Percentiles rank a stretch among this genome's conserved stretches.
Conservation (phyloP, 2,797 vertebrate species). For the Sebastes hubbsi region DNA sequence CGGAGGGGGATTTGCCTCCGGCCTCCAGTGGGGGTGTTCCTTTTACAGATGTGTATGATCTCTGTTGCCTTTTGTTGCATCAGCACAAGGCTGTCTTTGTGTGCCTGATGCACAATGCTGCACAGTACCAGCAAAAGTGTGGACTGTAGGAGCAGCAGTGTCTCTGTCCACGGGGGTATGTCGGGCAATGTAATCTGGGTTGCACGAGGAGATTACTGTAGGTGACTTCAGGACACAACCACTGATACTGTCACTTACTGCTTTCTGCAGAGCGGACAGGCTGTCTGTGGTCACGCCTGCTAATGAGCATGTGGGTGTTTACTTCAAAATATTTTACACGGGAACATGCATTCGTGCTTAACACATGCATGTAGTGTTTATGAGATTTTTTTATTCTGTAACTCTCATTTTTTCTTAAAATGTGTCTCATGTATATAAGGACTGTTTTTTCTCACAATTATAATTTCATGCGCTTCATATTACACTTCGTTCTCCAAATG, state of each 20-base stretch:
- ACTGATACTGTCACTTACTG: conserved; percentile 10
- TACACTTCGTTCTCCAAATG: not conserved
- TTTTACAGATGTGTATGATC: conserved; percentile 78
- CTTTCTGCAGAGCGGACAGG: not conserved
- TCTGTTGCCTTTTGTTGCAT: conserved; percentile 80
- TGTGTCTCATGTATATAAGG: not conserved
- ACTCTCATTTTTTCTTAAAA: not conserved
- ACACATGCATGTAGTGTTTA: not conserved
- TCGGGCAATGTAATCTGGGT: conserved; percentile 59
- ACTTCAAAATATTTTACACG: not conserved
- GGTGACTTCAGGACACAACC: conserved; percentile 43
- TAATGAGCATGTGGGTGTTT: not conserved
- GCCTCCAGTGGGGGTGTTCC: conserved; percentile 65
- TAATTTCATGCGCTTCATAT: not conserved
- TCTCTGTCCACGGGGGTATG: conserved; percentile 21
- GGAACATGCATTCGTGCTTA: not conserved
- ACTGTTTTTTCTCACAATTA: not conserved
- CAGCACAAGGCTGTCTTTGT: conserved; percentile 77
- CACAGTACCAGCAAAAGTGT: conserved; percentile 39
- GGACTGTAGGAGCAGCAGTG: conserved; percentile 44
- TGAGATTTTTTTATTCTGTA: not conserved
- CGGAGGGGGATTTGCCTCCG: conserved; percentile 52
- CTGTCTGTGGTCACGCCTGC: conserved; percentile 1
- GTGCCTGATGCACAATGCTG: conserved; percentile 41
- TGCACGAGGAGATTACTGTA: conserved; percentile 53